phyloP scores from a whole-genome alignment of 2,888 invertebrate genomes.

The Capitulum mitella region DNA sequence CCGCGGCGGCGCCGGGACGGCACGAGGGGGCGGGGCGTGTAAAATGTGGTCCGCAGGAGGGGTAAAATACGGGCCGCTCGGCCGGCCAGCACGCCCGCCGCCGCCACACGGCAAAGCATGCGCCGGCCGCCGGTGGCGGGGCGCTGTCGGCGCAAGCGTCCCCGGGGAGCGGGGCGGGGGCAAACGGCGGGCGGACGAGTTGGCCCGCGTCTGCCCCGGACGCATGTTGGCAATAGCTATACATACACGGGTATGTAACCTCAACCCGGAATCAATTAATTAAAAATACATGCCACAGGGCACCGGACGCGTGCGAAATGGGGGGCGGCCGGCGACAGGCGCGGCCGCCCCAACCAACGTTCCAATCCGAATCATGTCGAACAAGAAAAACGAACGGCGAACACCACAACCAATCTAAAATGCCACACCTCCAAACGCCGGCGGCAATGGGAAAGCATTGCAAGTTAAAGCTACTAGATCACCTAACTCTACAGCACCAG shows the following conservation, averaged over 20 bases:
- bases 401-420: constrained; percentile 24
- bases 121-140: background rate
- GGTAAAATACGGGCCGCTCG: background rate
- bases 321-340: background rate
- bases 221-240: background rate
- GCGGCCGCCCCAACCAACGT: background rate
- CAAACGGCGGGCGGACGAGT: background rate
- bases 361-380: background rate
- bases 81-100: background rate
- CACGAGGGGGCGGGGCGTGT: background rate
- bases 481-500: constrained; percentile 3
- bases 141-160: background rate
- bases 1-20: background rate
- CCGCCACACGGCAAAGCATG: background rate
- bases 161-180: background rate
- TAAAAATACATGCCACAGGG: background rate
- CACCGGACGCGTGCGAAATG: background rate
- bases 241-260: constrained; percentile 20
- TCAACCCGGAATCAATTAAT: background rate
- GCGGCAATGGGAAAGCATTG: constrained; percentile 21
- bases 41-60: constrained; percentile 19
- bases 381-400: constrained; percentile 17
- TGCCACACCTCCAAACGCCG: constrained; percentile 6
- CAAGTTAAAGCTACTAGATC: constrained; percentile 22
- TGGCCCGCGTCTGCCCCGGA: background rate